Percentiles rank a stretch among this genome's conserved stretches.
Evolutionary conservation across 2,888 invertebrate species (phyloP).

Genomic region (Nemapogon koenigi): DNA sequence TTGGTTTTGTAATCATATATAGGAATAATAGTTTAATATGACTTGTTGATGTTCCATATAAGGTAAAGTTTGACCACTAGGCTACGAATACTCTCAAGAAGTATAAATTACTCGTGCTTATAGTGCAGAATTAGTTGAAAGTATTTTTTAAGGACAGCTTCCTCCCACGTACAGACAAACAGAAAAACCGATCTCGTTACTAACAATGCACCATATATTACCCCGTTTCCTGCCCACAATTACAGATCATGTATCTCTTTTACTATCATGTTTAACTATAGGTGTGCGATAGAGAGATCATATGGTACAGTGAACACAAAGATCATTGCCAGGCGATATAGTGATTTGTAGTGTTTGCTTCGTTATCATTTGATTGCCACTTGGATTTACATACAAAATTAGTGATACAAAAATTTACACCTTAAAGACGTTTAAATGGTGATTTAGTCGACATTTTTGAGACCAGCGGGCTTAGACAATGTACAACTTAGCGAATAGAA

Average conservation of each 20-base stretch:
- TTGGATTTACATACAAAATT: conserved; percentile 9
- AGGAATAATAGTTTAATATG: no score
- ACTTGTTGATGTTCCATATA: no score
- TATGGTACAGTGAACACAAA: conserved; percentile 32
- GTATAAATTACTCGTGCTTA: background rate
- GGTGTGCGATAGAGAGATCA: conserved; percentile 29
- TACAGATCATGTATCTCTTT: conserved; percentile 26
- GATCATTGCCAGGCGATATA: conserved; percentile 57
- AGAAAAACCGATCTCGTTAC: conserved; percentile 52
- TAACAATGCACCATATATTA: conserved; percentile 63
- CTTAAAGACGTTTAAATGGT: no score
- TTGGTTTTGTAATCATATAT: no score
- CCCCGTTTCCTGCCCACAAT: conserved; percentile 54
- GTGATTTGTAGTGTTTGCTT: conserved; percentile 44
- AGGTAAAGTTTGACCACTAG: no score
- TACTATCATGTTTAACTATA: conserved; percentile 14
- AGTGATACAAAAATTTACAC: no score
- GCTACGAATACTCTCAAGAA: conserved; percentile 15
- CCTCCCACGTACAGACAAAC: conserved; percentile 11
- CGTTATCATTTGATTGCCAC: conserved; percentile 14
- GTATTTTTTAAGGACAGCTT: conserved; percentile 8
- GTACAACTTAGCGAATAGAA: no score
- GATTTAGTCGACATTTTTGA: no score
- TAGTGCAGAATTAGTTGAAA: no score
- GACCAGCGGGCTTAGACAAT: no score